A percentile compares a stretch with the other conserved stretches of the same genome.
These are phyloP conservation scores for Drosophila grimshawi DNA, from an alignment of 1,140 invertebrate species.

Conservation along the genomic window DNA sequence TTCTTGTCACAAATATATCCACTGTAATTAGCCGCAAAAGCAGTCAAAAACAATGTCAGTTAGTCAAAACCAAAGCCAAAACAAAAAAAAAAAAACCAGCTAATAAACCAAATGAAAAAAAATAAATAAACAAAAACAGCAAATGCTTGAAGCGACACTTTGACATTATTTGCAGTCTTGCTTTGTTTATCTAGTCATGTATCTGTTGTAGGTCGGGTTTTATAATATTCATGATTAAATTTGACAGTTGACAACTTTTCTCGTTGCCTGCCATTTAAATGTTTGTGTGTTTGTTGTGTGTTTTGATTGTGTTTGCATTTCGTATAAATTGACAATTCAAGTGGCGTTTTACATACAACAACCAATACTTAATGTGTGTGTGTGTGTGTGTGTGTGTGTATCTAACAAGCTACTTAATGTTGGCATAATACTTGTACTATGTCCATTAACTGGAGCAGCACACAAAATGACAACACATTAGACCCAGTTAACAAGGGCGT, in stretches of 20 bases:
- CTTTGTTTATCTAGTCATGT: conserved; percentile 36
- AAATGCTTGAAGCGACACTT: conserved; percentile 23
- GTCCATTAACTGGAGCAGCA: conserved; percentile 63
- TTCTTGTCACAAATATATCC: conserved; percentile 29
- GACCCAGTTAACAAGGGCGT: conserved; percentile 64
- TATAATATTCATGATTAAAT: conserved; percentile 74
- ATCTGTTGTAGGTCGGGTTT: conserved; percentile 53
- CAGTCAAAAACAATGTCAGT: conserved; percentile 65
- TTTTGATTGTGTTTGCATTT: conserved; percentile 59
- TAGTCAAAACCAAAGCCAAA: conserved; percentile 10
- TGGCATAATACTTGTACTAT: conserved; percentile 55
- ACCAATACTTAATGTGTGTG: conserved; percentile 35
- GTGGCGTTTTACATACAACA: conserved; percentile 69
- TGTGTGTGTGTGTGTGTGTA: conserved; percentile 36
- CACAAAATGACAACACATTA: conserved; percentile 65
- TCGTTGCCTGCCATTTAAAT: conserved; percentile 36
- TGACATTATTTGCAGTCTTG: conserved; percentile 50
- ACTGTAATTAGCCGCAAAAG: conserved; percentile 41
- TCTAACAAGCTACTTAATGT: conserved; percentile 44
- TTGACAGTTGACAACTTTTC: conserved; percentile 80
- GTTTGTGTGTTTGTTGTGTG: conserved; percentile 10
- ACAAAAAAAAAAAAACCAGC: conserved; percentile 6
- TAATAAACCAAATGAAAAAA: conserved; percentile 5
- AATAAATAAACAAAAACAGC: conserved; percentile 9
- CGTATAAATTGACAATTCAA: conserved; percentile 79